Evolutionary conservation across 2,888 invertebrate species (phyloP).

Genomic region (Lucinisca nassula): DNA sequence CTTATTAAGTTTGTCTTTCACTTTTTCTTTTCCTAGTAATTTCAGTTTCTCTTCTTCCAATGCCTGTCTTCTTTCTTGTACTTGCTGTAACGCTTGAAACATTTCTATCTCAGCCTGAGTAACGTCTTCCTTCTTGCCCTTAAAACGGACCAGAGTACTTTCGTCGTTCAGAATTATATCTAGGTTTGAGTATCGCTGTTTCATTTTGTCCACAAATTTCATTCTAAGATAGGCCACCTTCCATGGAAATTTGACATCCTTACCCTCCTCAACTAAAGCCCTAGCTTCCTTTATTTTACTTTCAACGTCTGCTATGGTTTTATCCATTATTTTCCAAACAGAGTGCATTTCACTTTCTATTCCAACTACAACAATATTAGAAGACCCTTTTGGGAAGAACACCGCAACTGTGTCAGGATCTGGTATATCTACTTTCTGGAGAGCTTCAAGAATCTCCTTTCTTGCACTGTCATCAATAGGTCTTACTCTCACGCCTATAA

Average conservation of each 20-base stretch:
- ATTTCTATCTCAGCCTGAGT: slow-evolving; percentile 40
- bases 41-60: background rate
- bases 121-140: slow-evolving; percentile 34
- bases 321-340: slow-evolving; percentile 6
- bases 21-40: slow-evolving; percentile 21
- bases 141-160: slow-evolving; percentile 55
- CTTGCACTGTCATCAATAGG: background rate
- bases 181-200: slow-evolving; percentile 24
- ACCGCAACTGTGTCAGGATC: slow-evolving; percentile 36
- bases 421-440: background rate
- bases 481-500: background rate
- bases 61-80: background rate
- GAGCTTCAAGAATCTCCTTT: slow-evolving; percentile 8
- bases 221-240: slow-evolving; percentile 26
- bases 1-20: slow-evolving; percentile 45
- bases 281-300: background rate
- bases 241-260: slow-evolving; percentile 25
- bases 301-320: slow-evolving; percentile 19
- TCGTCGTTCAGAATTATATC: slow-evolving; percentile 52
- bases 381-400: slow-evolving; percentile 6
- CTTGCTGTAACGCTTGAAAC: slow-evolving; percentile 35
- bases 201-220: slow-evolving; percentile 45
- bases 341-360: background rate
- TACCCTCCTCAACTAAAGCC: slow-evolving; percentile 5
- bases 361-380: slow-evolving; percentile 18